Percentiles rank a stretch among this genome's conserved stretches.
Conservation (phyloP, 2,888 invertebrate genomes). For the Halocaridina rubra region DNA sequence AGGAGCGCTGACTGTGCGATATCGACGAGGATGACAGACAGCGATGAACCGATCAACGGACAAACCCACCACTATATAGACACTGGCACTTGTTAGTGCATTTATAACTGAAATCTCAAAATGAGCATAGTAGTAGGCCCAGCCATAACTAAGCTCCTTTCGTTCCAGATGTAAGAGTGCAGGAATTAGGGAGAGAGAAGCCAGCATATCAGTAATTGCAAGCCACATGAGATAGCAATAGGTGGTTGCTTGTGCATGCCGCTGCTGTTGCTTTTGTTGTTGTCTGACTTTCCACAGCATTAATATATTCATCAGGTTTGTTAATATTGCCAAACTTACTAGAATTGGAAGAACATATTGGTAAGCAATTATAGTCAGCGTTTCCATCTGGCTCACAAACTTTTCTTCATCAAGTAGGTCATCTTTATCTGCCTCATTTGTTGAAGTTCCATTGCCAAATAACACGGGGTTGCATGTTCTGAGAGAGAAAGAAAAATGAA, state of each 20-base stretch:
- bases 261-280: conserved; percentile 21
- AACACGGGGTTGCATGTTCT: no score
- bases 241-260: conserved; percentile 66
- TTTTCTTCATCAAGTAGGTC: no score
- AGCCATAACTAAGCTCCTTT: conserved; percentile 62
- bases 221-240: conserved; percentile 70
- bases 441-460: no score
- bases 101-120: conserved; percentile 70
- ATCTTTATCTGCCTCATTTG: no score
- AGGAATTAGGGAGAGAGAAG: conserved; percentile 69
- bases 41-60: conserved; percentile 71
- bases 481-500: no score
- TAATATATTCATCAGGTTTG: conserved; percentile 70
- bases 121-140: conserved; percentile 69
- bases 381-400: conserved; percentile 10
- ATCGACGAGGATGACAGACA: conserved; percentile 69
- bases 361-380: conserved; percentile 66
- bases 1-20: conserved; percentile 67
- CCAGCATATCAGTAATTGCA: conserved; percentile 69
- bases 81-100: conserved; percentile 70
- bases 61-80: conserved; percentile 71
- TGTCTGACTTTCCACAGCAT: conserved; percentile 70
- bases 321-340: conserved; percentile 69
- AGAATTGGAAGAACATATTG: conserved; percentile 69
- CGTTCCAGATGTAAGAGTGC: conserved; percentile 64